These are phyloP conservation scores for Ceyx melanurus DNA, from an alignment of 2,113 vertebrate genomes.

Conservation along the genomic window DNA sequence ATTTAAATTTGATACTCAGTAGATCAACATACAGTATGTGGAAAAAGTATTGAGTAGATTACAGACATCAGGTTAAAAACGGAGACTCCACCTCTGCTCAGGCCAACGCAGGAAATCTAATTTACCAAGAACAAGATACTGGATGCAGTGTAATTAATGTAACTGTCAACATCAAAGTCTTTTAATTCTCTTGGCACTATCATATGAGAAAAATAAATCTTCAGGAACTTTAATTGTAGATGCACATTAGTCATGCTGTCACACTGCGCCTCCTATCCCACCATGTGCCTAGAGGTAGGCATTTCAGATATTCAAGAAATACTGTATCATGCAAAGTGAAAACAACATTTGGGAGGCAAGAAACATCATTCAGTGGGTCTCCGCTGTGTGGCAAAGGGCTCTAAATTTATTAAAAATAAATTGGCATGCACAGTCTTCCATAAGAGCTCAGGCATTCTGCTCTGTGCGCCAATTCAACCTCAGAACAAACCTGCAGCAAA, in stretches of 20 bases:
- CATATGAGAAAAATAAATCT: slow-evolving; percentile 1
- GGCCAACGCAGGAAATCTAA: slow-evolving; percentile 26
- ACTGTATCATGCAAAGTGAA: background rate
- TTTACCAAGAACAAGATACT: slow-evolving; percentile 35
- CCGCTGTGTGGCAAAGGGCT: background rate
- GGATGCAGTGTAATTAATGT: background rate
- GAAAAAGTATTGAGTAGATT: background rate
- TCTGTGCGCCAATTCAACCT: background rate
- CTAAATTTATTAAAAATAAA: background rate
- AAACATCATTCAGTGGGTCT: background rate
- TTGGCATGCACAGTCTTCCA: background rate
- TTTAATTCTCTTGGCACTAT: background rate
- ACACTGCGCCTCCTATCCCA: background rate
- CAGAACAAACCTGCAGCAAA: background rate
- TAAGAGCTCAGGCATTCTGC: background rate
- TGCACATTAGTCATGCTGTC: background rate
- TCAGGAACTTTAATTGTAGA: slow-evolving; percentile 21
- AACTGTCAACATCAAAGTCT: background rate
- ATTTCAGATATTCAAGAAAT: background rate
- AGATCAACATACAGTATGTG: background rate
- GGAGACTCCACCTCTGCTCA: background rate
- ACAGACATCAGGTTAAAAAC: background rate
- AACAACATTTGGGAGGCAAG: background rate
- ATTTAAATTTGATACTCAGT: background rate
- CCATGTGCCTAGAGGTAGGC: background rate